phyloP scores from a whole-genome alignment of 2,113 vertebrate species.

The Phyllostomus hastatus region DNA sequence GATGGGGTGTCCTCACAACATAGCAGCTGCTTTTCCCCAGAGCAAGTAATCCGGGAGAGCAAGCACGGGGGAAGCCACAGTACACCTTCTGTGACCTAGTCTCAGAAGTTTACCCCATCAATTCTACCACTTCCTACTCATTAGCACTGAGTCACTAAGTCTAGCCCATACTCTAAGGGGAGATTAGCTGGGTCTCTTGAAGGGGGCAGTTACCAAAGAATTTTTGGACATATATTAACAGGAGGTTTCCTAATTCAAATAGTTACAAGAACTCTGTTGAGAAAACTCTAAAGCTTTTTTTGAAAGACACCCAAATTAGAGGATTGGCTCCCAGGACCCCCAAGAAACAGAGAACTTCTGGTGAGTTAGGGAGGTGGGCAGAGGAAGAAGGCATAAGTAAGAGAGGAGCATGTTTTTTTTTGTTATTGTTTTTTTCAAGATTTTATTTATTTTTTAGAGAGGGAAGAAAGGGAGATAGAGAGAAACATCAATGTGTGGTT shows the following conservation, averaged over 20 bases:
- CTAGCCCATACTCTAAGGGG: background rate
- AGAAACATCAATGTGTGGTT: too few species aligned
- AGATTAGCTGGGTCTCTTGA: background rate
- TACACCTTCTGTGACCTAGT: background rate
- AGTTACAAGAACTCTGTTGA: background rate
- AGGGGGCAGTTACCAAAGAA: background rate
- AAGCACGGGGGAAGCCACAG: background rate
- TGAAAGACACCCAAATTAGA: background rate
- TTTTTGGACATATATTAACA: background rate
- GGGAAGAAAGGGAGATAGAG: too few species aligned
- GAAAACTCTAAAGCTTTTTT: background rate
- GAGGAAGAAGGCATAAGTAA: background rate
- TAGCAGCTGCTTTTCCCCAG: background rate
- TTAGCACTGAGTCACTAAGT: background rate
- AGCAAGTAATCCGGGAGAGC: background rate
- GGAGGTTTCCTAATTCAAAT: background rate
- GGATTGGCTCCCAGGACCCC: background rate
- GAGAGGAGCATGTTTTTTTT: too few species aligned
- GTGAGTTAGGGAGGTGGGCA: background rate
- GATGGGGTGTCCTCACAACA: background rate
- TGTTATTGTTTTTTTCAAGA: too few species aligned
- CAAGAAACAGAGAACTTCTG: background rate
- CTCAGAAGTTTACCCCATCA: background rate
- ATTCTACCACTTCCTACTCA: background rate
- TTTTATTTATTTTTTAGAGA: too few species aligned